Base-by-base conservation (phyloP, 1,140 invertebrate genomes). In the Aphelenchoides besseyi region DNA sequence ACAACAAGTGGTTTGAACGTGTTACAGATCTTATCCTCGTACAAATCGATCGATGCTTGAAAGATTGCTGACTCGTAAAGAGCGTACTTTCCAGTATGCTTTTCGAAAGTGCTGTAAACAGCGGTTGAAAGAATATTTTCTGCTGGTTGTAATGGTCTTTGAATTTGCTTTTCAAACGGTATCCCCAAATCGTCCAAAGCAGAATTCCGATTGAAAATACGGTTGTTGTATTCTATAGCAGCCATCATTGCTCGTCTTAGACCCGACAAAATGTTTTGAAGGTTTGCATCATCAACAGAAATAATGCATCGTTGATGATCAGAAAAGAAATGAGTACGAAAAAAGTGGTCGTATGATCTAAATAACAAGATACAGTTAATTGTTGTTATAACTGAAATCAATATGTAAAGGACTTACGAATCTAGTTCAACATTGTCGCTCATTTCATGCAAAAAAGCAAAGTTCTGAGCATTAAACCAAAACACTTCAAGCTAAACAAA, bases 61-160 rank as follows among this genome's bases (percentile, higher is more conserved):
- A 36, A 28, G 36, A 77, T 78, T 73, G 88, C 95, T 72, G 88
- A 88, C 86, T 95, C 91, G 87, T 99, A 99, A 70, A 92, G 88
- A 30, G 90, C 89, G 86, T 99, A 99, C 86, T 99, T 99, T 0
- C 95, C 87, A 9, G 93, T 92, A 89, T 99, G 96, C 82, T 93
- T 93, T 87, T 99, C 96, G 89, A 99, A 99, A 3, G 97, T 90
- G 88, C 97, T 94, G 85, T 99, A 99, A 0, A 95, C 95, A 73
- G 91, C 90, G 3, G 92, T 92, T 85, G 97, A 93, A 18, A 99
- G 88, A 87, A 98, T 96, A 82, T 98, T 94, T 86, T 91, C 91
- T 1, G 98, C 85, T 5, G 97, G 97, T 87, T 98, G 82, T 12
- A 83, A 69, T 1, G 81, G 81, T 30, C 53, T 63, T 68, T 82